These are phyloP conservation scores for Pangasianodon gigas DNA, from an alignment of 2,113 vertebrate genomes.

Conservation along the genomic window DNA sequence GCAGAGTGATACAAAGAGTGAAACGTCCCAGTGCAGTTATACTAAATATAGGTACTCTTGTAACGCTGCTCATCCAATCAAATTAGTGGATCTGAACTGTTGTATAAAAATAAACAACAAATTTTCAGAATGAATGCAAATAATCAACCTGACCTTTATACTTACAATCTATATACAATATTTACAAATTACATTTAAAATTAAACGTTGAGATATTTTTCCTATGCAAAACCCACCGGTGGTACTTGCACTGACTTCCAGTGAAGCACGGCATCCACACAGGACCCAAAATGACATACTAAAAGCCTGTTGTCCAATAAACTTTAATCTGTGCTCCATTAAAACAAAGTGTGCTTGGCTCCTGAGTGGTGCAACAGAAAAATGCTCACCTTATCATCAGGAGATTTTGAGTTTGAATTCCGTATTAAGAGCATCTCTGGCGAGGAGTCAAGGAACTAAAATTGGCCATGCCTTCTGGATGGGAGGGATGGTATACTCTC, in stretches of 20 bases:
- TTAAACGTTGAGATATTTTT: neutral
- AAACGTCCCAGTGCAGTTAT: neutral
- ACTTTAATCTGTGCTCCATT: neutral
- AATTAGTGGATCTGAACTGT: neutral
- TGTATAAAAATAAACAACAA: neutral
- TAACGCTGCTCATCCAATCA: neutral
- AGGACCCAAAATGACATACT: neutral
- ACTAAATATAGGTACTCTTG: neutral
- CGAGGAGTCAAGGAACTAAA: neutral
- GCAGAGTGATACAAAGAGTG: neutral
- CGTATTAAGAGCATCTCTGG: neutral
- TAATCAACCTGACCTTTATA: neutral
- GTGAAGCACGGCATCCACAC: neutral
- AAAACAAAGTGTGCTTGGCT: neutral
- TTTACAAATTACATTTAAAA: neutral
- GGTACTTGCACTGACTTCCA: neutral
- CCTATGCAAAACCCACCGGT: neutral
- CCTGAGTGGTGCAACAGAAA: neutral
- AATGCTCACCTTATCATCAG: neutral
- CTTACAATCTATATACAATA: neutral
- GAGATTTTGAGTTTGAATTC: neutral
- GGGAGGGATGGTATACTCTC: neutral
- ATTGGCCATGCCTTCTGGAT: neutral
- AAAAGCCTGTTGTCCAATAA: neutral
- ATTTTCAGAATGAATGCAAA: neutral